Evolutionary conservation across 1,140 invertebrate species (phyloP), one percentile per base, ranked within the genome.

Genomic region (Caenorhabditis brenneri): DNA sequence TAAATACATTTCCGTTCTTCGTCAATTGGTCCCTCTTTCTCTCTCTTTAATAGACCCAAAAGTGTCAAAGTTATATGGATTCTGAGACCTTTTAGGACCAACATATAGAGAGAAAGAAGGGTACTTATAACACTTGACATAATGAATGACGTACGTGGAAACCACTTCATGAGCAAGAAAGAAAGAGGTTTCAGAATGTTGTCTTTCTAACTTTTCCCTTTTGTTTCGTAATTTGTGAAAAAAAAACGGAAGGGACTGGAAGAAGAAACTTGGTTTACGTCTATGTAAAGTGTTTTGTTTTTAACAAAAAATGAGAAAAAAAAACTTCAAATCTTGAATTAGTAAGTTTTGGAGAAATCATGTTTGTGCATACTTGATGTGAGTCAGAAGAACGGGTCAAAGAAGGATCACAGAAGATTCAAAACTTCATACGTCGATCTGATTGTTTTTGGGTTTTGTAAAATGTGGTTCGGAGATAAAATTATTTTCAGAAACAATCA

Each of bases 31-130:
- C 16, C 19, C 58, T n/a, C 53, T 42, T 12, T 42, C 39, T 42
- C 53, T 27, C 65, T 36, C 58, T 36, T 46, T 42, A 74, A 74
- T 74, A n/a, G 65, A 74, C 65, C n/a, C 36, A 74, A 42, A 74
- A 74, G 65, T 74, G 65, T 74, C 36, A 74, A 74, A 74, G 65
- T 74, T 74, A 42, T 31, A 39, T 36, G n/a, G 65, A 42, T 36
- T 27, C 16, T 51, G n/a, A 55, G 53, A 55, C 29, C 36, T 31
- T 31, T 65, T 65, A 33, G 58, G 19, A 36, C 65, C 65, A 42
- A n/a, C 39, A 42, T n/a, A n/a, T n/a, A n/a, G n/a, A n/a, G n/a
- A n/a, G n/a, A n/a, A 12, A 42, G 36, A 74, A 74, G n/a, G 33
- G 36, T 27, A 42, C 36, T 74, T 74, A 42, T n/a, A 42, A 31